Conservation (phyloP, 2,797 vertebrate species). For the Ctenopoma multispine region DNA sequence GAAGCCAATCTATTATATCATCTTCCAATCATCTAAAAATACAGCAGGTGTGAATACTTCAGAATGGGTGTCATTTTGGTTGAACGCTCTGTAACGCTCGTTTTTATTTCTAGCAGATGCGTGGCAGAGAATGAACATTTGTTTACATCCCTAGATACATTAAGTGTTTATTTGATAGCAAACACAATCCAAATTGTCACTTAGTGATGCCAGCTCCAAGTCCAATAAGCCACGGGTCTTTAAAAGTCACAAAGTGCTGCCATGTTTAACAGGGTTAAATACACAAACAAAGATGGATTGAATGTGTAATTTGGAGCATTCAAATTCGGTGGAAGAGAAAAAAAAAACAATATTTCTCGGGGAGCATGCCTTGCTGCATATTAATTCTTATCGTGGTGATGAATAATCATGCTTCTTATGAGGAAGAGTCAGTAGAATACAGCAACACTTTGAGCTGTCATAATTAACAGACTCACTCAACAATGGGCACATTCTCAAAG, state of each 20-base stretch:
- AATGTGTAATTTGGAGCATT: slow-evolving; percentile 84
- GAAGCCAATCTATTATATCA: slow-evolving; percentile 42
- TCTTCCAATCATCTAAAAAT: slow-evolving; percentile 34
- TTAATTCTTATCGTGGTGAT: slow-evolving; percentile 84
- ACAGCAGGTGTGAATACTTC: slow-evolving; percentile 7
- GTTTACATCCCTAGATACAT: slow-evolving; percentile 72
- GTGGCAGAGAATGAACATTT: slow-evolving; percentile 57
- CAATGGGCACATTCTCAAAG: slow-evolving; percentile 81
- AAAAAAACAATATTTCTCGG: slow-evolving; percentile 70
- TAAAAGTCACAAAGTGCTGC: slow-evolving; percentile 78
- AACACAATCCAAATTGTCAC: slow-evolving; percentile 74
- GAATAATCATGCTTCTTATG: slow-evolving; percentile 81
- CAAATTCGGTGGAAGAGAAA: slow-evolving; percentile 66
- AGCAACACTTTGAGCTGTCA: slow-evolving; percentile 78
- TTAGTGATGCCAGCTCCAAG: slow-evolving; percentile 68
- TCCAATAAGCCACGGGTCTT: slow-evolving; percentile 73
- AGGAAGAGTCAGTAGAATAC: slow-evolving; percentile 78
- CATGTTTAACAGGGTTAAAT: slow-evolving; percentile 82
- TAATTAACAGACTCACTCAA: slow-evolving; percentile 82
- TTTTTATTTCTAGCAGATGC: slow-evolving; percentile 64
- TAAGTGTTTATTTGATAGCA: slow-evolving; percentile 78
- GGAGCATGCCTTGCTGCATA: slow-evolving; percentile 76
- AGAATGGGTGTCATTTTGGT: slow-evolving; percentile 22
- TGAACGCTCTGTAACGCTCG: slow-evolving; percentile 8
- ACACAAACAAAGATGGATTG: slow-evolving; percentile 83